phyloP scores from a whole-genome alignment of 2,797 vertebrate genomes.

The Crenichthys baileyi region DNA sequence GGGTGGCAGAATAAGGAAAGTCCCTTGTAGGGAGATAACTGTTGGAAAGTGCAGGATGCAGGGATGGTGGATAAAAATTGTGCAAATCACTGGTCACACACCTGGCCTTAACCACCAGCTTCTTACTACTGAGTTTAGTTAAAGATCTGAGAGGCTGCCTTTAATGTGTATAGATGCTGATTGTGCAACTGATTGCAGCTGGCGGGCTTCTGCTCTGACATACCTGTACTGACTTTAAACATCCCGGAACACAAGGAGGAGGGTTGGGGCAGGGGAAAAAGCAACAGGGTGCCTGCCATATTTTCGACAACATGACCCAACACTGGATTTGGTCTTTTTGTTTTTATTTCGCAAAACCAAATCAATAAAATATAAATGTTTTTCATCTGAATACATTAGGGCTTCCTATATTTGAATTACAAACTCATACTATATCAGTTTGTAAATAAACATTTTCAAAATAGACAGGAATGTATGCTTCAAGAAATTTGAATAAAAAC shows the following conservation, averaged over 20 bases:
- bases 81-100: slow-evolving; percentile 5
- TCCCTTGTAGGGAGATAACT: neutral
- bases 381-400: too few species aligned
- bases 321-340: neutral
- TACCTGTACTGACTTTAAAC: neutral
- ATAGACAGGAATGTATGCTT: neutral
- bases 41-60: neutral
- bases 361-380: neutral
- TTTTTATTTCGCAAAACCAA: neutral
- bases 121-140: neutral
- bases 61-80: slow-evolving; percentile 2
- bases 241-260: neutral
- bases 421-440: too few species aligned
- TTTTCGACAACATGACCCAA: neutral
- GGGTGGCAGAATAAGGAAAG: neutral
- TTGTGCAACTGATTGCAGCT: neutral
- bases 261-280: neutral
- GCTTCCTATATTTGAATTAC: too few species aligned
- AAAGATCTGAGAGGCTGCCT: neutral
- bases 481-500: neutral
- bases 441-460: too few species aligned
- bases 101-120: neutral
- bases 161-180: neutral
- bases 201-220: neutral
- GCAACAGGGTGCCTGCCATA: neutral